Evolutionary conservation across 2,113 vertebrate species (phyloP).

Genomic region (Zosterops lateralis): DNA sequence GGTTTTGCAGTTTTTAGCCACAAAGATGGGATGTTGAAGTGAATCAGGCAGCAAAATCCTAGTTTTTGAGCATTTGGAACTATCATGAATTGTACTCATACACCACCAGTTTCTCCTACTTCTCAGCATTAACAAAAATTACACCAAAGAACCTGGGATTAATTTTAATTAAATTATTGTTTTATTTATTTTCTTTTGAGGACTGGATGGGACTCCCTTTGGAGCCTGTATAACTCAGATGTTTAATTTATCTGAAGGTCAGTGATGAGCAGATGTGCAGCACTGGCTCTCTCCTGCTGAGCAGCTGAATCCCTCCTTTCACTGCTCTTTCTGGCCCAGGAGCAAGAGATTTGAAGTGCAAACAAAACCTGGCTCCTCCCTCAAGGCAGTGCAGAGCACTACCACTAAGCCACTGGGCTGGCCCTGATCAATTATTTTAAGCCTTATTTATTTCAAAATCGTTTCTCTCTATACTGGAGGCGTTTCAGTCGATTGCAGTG

Average conservation of each 20-base stretch:
- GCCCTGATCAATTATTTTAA: conserved; percentile 50
- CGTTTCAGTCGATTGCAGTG: conserved; percentile 63
- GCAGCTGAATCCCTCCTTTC: conserved; percentile 11
- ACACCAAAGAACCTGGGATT: conserved; percentile 64
- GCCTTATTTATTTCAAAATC: conserved; percentile 79
- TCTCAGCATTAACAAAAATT: conserved; percentile 50
- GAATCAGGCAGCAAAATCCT: conserved; percentile 30
- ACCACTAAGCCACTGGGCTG: conserved; percentile 53
- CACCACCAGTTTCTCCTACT: conserved; percentile 50
- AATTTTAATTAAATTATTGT: conserved; percentile 63
- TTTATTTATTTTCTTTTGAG: conserved; percentile 64
- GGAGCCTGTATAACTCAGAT: conserved; percentile 57
- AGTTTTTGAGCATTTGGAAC: conserved; percentile 15
- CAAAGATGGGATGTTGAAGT: background rate
- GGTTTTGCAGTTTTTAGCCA: conserved; percentile 7
- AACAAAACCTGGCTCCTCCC: conserved; percentile 6
- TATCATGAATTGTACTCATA: conserved; percentile 19
- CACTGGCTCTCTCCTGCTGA: conserved; percentile 12
- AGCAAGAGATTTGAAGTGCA: conserved; percentile 25
- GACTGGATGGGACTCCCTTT: conserved; percentile 60
- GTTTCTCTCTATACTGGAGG: conserved; percentile 53
- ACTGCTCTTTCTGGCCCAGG: conserved; percentile 13
- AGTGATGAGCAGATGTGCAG: conserved; percentile 27
- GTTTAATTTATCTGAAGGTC: conserved; percentile 62
- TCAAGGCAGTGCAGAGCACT: conserved; percentile 59